These are phyloP conservation scores for Megalops atlanticus DNA, from an alignment of 2,113 vertebrate species.

Conservation along the genomic window DNA sequence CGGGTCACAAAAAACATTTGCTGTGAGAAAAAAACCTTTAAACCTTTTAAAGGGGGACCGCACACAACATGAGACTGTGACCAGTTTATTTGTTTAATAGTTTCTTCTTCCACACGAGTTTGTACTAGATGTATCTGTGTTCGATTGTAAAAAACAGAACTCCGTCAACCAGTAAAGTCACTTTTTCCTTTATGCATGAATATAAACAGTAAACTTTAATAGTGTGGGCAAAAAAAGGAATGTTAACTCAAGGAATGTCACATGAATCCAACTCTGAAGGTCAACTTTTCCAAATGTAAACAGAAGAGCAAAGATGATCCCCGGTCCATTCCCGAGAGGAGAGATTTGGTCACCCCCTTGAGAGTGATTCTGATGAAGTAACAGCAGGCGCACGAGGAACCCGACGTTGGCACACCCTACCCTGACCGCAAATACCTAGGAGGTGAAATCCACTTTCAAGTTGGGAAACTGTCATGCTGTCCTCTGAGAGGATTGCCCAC, in stretches of 20 bases:
- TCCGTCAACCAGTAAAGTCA: not conserved
- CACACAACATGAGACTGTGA: not conserved
- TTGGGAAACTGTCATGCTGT: slow-evolving; percentile 9
- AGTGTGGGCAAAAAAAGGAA: too few relatives aligned
- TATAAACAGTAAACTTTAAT: not conserved
- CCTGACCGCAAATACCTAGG: slow-evolving; percentile 44
- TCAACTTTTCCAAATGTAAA: not conserved
- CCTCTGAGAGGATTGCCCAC: not conserved
- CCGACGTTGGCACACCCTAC: slow-evolving; percentile 45
- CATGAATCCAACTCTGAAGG: not conserved
- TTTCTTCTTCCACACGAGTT: not conserved
- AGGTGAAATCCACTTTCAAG: slow-evolving; percentile 31
- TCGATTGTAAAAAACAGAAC: not conserved
- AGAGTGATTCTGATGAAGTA: slow-evolving; percentile 46
- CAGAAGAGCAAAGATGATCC: not conserved
- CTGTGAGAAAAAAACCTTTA: slow-evolving; percentile 69
- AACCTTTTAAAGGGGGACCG: slow-evolving; percentile 56
- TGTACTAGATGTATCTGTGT: not conserved
- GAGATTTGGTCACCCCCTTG: too few relatives aligned
- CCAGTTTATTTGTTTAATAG: not conserved
- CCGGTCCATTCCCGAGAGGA: too few relatives aligned
- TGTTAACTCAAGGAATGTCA: not conserved
- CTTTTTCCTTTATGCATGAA: not conserved
- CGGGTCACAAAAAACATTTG: slow-evolving; percentile 77
- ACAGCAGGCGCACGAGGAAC: slow-evolving; percentile 54